Base-by-base conservation (phyloP, 2,888 invertebrate species). In the Eulithis testata region DNA sequence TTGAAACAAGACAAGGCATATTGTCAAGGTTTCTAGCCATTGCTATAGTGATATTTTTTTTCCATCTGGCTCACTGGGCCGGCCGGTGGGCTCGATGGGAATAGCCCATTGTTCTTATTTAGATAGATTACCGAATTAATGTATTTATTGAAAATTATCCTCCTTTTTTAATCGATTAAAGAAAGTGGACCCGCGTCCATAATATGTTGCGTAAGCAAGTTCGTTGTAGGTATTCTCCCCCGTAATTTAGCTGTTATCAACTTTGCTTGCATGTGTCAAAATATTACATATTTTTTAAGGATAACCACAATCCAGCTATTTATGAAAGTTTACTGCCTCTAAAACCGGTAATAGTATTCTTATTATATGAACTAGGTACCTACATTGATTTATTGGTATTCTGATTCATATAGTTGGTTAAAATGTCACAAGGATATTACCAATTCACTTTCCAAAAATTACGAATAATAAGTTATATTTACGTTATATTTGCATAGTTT, bases 401-500 rank as follows among this genome's bases (percentile, higher is more conserved):
- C 12, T 8, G 12, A 14, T 14, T 47, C n/a, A n/a, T 14, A 6
- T 14, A 47, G 47, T 14, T 14, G 44, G 21, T n/a, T 54, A 27
- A 61, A 61, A 61, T 55, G 62, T 61, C 56, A 62, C 61, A 61
- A 61, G 62, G 44, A 56, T 51, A 62, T 50, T 56, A 50, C 50
- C 50, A 31, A 50, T 9, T 36, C 62, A 62, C 31, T 54, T 12
- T 49, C 40, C 21, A 1, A 21, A 21, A 21, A 21, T 21, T 21
- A 21, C 21, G 21, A 21, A 21, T 21, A 21, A 1, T 21, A 21
- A 21, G 21, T 21, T 1, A 2, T 21, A 21, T 21, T 21, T 21
- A 21, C 21, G 21, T 21, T 21, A 21, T 21, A 21, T 21, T 21
- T 21, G 21, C 21, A 21, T 21, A 21, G 21, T 21, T 21, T 21